Evolutionary conservation across 2,797 vertebrate species (phyloP), one percentile per base, ranked within the genome.

Genomic region (Aldrovandia affinis): DNA sequence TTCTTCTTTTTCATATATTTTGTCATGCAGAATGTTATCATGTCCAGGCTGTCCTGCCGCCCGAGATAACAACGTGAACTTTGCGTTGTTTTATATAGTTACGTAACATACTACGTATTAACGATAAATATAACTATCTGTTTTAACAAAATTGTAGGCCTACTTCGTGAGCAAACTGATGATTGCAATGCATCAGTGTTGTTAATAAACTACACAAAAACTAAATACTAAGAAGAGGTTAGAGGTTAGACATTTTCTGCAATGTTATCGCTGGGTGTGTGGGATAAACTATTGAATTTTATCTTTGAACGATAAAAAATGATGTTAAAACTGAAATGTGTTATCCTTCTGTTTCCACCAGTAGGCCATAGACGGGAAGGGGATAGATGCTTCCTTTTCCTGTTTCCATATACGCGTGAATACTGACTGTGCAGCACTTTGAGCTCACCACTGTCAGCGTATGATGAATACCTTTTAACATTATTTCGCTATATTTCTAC

Each of bases 391-490:
- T 81, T 75, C 83, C 78, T 44, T 84, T 84, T 84, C 83, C 83
- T 84, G 78, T 84, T 81, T 75, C 33, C 78, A 70, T 84, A 68
- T 79, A 78, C 52, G 33, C 39, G 63, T 70, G 8, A 84, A 84
- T 81, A 25, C 20, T 73, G 78, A 28, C 44, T 42, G 55, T 57
- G 25, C 22, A 68, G 33, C 61, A 80, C 57, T 30, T 55, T 33
- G 30, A 28, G 59, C 83, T 77, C 50, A 80, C 28, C 42, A 25
- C 59, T 52, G 61, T 18, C 36, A 42, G 39, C 12, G 33, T 12
- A 78, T 8, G 54, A 30, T 77, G 44, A 47, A 77, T 70, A 39
- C 65, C 25, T 77, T 79, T 28, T 79, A 52, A 52, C 47, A 20
- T 28, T 15, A 79, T 78, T 78, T 78, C 8, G 22, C 75, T 28